A percentile compares a stretch with the other conserved stretches of the same genome.
Conservation (phyloP, 2,113 vertebrate species). For the Indicator indicator region DNA sequence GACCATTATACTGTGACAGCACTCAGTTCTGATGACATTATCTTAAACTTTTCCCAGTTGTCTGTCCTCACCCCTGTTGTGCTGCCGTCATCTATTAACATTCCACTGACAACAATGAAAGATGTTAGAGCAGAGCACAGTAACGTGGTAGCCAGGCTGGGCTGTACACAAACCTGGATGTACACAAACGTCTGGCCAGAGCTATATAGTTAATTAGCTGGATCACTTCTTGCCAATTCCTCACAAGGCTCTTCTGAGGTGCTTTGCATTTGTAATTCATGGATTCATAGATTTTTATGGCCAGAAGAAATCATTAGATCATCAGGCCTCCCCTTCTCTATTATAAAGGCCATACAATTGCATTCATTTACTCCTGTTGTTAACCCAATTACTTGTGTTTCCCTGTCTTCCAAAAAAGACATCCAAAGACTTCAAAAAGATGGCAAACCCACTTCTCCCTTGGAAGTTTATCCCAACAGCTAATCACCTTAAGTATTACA, state of each 20-base stretch:
- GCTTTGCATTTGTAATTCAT: conserved; percentile 4
- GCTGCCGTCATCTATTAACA: conserved; percentile 62
- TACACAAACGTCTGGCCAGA: neutral
- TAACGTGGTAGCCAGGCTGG: neutral
- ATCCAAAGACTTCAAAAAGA: conserved; percentile 65
- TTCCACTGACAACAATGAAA: conserved; percentile 64
- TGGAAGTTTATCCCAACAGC: conserved; percentile 56
- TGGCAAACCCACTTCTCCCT: conserved; percentile 46
- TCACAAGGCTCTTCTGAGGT: neutral
- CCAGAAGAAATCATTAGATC: conserved; percentile 40
- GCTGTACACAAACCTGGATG: neutral
- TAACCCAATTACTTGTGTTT: conserved; percentile 64
- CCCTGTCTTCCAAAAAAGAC: conserved; percentile 63
- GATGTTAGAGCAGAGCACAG: neutral
- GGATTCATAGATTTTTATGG: neutral
- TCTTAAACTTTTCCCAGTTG: conserved; percentile 68
- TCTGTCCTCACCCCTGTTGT: conserved; percentile 59
- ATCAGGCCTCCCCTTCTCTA: neutral
- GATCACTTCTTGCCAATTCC: neutral
- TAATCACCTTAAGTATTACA: conserved; percentile 63
- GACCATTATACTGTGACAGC: conserved; percentile 59
- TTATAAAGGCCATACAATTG: conserved; percentile 17
- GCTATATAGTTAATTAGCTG: conserved; percentile 13
- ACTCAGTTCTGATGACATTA: conserved; percentile 67
- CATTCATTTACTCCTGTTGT: conserved; percentile 42